phyloP scores from a whole-genome alignment of 2,113 vertebrate species.

The Barbus barbus region DNA sequence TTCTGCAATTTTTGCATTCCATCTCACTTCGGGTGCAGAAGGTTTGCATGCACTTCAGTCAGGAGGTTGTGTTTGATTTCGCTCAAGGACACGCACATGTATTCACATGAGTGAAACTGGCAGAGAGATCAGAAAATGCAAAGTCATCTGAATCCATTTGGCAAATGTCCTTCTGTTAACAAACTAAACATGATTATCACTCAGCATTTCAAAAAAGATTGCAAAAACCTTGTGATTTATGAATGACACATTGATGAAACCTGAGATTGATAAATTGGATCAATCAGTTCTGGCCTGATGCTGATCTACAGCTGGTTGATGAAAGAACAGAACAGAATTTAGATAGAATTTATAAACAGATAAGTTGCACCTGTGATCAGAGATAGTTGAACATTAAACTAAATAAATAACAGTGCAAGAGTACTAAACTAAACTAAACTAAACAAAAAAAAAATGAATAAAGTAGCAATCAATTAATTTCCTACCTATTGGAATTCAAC shows the following conservation, averaged over 20 bases:
- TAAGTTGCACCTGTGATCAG: background rate
- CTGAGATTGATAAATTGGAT: background rate
- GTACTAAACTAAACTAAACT: too few species aligned
- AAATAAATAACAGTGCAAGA: background rate
- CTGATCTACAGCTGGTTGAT: background rate
- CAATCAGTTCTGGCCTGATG: background rate
- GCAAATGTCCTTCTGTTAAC: background rate
- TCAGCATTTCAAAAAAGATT: background rate
- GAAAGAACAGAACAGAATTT: too few species aligned
- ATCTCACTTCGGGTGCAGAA: background rate
- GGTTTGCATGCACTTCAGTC: background rate
- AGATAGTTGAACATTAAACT: background rate
- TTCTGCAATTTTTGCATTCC: background rate
- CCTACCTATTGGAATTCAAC: too few species aligned
- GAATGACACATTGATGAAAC: background rate
- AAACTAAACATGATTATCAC: background rate
- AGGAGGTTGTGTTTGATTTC: background rate
- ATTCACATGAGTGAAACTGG: background rate
- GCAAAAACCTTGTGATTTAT: background rate
- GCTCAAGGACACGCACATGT: constrained; percentile 15
- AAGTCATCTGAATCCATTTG: background rate
- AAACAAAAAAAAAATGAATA: too few species aligned
- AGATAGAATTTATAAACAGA: too few species aligned
- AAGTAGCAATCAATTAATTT: too few species aligned
- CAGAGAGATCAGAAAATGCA: background rate